A percentile compares a stretch with the other conserved stretches of the same genome.
phyloP scores from a whole-genome alignment of 2,888 invertebrate genomes.

The Tortrix viridana region DNA sequence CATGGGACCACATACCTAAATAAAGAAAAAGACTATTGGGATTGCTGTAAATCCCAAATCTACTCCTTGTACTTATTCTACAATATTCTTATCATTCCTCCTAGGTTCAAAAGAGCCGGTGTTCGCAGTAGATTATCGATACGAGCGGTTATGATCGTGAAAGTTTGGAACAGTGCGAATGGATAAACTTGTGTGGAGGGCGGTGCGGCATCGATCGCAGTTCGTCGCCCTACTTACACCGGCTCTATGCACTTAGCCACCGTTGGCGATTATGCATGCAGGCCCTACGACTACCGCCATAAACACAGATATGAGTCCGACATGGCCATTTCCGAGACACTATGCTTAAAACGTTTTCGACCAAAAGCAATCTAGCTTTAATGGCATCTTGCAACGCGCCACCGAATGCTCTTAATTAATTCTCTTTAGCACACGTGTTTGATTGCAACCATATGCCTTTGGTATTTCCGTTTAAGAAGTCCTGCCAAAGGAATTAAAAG shows the following conservation, averaged over 20 bases:
- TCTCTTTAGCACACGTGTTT: conserved; percentile 22
- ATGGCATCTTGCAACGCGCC: conserved; percentile 10
- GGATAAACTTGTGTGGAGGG: conserved; percentile 80
- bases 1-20: background rate
- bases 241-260: conserved; percentile 71
- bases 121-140: conserved; percentile 37
- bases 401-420: conserved; percentile 25
- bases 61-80: background rate
- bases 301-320: conserved; percentile 28
- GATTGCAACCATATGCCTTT: conserved; percentile 1
- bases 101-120: conserved; percentile 7
- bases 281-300: conserved; percentile 23
- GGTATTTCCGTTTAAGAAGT: background rate
- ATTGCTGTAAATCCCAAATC: background rate
- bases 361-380: conserved; percentile 21
- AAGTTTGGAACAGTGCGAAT: conserved; percentile 79
- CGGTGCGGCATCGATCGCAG: conserved; percentile 79
- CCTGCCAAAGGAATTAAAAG: background rate
- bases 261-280: conserved; percentile 37
- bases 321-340: conserved; percentile 19
- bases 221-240: conserved; percentile 82
- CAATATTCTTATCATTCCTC: conserved; percentile 3
- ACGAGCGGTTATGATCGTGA: conserved; percentile 67
- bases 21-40: background rate
- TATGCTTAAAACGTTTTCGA: conserved; percentile 14